These are phyloP conservation scores for Ctena decussata DNA, from an alignment of 2,888 invertebrate genomes.

Conservation along the genomic window DNA sequence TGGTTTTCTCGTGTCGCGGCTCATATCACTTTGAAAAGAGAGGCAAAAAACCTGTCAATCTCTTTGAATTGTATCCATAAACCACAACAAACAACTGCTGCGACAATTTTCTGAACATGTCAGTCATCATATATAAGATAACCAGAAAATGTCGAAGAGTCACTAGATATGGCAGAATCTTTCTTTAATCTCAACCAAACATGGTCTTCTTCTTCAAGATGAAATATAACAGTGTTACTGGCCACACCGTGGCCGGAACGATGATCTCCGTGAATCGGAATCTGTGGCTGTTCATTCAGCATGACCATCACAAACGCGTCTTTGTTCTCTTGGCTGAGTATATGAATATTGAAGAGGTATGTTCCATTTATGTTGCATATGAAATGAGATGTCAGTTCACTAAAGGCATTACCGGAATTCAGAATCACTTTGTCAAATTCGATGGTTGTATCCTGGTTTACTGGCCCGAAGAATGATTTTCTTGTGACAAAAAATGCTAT, in stretches of 20 bases:
- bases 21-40: too few relatives aligned
- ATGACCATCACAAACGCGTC: constrained; percentile 86
- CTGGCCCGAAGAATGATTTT: constrained; percentile 84
- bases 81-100: too few relatives aligned
- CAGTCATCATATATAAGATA: constrained; percentile 80
- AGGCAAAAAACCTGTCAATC: too few relatives aligned
- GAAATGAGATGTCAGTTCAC: constrained; percentile 84
- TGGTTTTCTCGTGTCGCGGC: too few relatives aligned
- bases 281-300: constrained; percentile 84
- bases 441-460: constrained; percentile 83
- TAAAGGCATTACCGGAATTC: constrained; percentile 84
- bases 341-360: constrained; percentile 84
- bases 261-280: constrained; percentile 85
- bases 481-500: constrained; percentile 85
- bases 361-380: constrained; percentile 84
- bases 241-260: constrained; percentile 85
- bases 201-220: constrained; percentile 81
- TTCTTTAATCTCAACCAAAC: constrained; percentile 85
- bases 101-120: too few relatives aligned
- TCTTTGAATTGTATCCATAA: too few relatives aligned
- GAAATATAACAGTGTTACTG: constrained; percentile 84
- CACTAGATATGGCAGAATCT: constrained; percentile 84
- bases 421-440: constrained; percentile 83
- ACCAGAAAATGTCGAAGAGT: constrained; percentile 86
- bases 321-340: constrained; percentile 82